phyloP scores from a whole-genome alignment of 2,113 vertebrate species.

The Bolborhynchus lineola region DNA sequence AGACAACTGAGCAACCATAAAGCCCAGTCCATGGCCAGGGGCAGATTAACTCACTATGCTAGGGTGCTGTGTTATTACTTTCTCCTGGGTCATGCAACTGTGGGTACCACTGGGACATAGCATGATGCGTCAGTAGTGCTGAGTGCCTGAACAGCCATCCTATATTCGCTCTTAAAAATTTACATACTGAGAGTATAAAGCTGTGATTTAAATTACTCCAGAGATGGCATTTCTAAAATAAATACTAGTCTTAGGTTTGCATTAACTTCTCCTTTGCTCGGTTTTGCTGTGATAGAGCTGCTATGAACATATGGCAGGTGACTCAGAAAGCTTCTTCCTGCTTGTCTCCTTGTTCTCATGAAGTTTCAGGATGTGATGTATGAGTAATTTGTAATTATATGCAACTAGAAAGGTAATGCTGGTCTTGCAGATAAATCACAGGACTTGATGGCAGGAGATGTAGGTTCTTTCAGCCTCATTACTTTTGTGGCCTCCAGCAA shows the following conservation, averaged over 20 bases:
- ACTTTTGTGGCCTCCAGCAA: background rate
- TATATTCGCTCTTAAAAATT: background rate
- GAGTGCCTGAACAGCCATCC: background rate
- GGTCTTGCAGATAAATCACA: background rate
- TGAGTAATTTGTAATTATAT: background rate
- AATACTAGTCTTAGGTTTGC: background rate
- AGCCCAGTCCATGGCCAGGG: background rate
- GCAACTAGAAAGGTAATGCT: background rate
- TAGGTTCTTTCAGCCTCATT: background rate
- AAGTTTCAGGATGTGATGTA: background rate
- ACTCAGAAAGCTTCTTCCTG: background rate
- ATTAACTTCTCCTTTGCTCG: background rate
- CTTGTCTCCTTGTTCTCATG: background rate
- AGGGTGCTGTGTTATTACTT: background rate
- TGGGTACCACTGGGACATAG: background rate
- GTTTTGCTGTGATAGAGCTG: background rate
- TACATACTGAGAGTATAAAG: background rate
- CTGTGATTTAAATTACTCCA: background rate
- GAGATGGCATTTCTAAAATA: background rate
- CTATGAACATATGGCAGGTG: background rate
- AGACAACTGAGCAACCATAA: background rate
- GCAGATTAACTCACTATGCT: background rate
- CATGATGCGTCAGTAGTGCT: background rate
- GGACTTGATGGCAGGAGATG: background rate
- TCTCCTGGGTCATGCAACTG: background rate